Base-by-base conservation (phyloP, 2,888 invertebrate species). In the Mechanitis mazaeus region DNA sequence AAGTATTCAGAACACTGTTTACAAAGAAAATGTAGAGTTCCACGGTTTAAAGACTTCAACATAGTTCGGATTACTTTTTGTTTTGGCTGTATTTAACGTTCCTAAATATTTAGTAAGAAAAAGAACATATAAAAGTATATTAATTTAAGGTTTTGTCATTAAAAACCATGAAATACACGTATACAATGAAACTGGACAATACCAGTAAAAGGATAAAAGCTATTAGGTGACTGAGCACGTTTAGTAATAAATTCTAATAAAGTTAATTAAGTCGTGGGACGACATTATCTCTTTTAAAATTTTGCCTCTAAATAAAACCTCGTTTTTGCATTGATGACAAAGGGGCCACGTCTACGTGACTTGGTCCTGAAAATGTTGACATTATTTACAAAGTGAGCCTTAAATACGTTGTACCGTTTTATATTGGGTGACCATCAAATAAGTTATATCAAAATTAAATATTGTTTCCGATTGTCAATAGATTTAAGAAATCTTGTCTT, bases 201-300 rank as follows among this genome's bases (percentile, higher is more conserved):
- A 69, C 68, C 70, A 67, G 68, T 62, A 72, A 72, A 74, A 69
- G 75, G 74, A 72, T 76, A 74, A 79, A 75, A 70, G 69, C 72
- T 72, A 73, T 77, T 76, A 76, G 75, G 67, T 65, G 67, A 72
- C 74, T 71, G 71, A 72, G 80, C 82, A 84, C 83, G 84, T 84
- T 76, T 74, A 73, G 65, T 74, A 85, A 86, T 85, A 87, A 87
- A 88, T 87, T 87, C 82, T 82, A 87, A 87, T 87, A 83, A 87
- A 85, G 78, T 87, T 89, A 87, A 89, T 88, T 86, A 89, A 87
- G 83, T 78, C 77, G 75, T 85, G 76, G 77, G 73, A 74, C 72
- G 77, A 81, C 75, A 84, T 85, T 88, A 88, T 88, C 87, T 86
- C 75, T 72, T 78, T 81, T 78, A 83, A 63, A 85, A 82, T 75